A percentile compares a stretch with the other conserved stretches of the same genome.
phyloP scores from a whole-genome alignment of 2,888 invertebrate genomes.

The Scaptomyza caliginosa region DNA sequence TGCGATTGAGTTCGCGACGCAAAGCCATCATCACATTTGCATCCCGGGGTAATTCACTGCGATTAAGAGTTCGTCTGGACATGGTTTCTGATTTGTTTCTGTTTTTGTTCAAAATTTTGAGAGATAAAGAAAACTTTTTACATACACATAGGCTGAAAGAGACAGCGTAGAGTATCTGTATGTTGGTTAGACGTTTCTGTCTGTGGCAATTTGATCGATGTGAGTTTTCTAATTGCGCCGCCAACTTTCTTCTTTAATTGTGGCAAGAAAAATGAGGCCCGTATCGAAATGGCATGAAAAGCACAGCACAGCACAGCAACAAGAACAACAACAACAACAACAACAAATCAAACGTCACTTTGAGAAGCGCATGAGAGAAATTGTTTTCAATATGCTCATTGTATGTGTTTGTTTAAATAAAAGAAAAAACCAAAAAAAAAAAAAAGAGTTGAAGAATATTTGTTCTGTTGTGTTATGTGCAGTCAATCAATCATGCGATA shows the following conservation, averaged over 20 bases:
- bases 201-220: constrained; percentile 70
- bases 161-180: neutral
- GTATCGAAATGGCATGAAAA: constrained; percentile 80
- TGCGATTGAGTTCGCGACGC: constrained; percentile 41
- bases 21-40: constrained; percentile 25
- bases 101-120: constrained; percentile 27
- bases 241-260: constrained; percentile 79
- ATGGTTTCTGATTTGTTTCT: constrained; percentile 13
- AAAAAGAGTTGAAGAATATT: constrained; percentile 43
- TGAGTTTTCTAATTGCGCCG: constrained; percentile 75
- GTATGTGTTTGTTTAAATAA: neutral
- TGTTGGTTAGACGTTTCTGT: constrained; percentile 37
- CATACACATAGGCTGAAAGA: neutral
- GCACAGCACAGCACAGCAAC: too few species aligned
- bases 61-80: constrained; percentile 19
- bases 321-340: constrained; percentile 41
- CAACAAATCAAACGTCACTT: constrained; percentile 34
- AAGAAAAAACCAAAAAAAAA: neutral
- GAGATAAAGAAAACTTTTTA: neutral
- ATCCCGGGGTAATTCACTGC: constrained; percentile 32
- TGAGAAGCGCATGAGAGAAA: constrained; percentile 59
- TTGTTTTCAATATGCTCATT: constrained; percentile 36
- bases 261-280: constrained; percentile 78
- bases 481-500: constrained; percentile 64
- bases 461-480: constrained; percentile 44